Base-by-base conservation (phyloP, 2,113 vertebrate species). In the Butorides virescens region DNA sequence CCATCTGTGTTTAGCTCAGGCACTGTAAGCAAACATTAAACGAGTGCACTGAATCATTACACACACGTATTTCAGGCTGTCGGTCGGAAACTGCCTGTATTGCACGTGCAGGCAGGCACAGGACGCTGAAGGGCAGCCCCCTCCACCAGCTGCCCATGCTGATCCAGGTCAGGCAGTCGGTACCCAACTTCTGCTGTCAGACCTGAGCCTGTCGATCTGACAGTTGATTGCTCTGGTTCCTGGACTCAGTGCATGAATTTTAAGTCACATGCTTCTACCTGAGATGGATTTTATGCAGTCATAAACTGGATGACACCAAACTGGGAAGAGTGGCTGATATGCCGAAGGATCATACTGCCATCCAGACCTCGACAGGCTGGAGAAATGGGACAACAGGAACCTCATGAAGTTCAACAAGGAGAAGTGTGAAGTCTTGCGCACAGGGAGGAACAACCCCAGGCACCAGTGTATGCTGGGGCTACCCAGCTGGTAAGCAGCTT, bases 111-210 rank as follows among this genome's bases (percentile, higher is more conserved):
- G 30, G 70, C 52, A 19, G 19, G 52, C 47, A 49, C 73, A 22
- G 0, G 1, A 7, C 0, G 0, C 4, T 23, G 65, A 85, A 78
- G 66, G 58, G 44, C 52, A 75, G 39, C 36, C 10, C 13, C 20
- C 30, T 72, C 37, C 27, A 46, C 16, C 52, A 46, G 42, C 52
- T 81, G n/a, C 36, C 42, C 61, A n/a, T 5, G 2, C 0, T 5
- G 75, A 47, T 11, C 53, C 0, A 4, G 55, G 42, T 73, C 49
- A 39, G 37, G 66, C 50, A 66, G 19, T 13, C 5, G 11, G 8
- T 16, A 32, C 52, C 26, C 50, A 62, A 4, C 10, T 84, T 87
- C 25, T 37, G 20, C 52, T 68, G 34, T 36, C 10, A 7, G 10
- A 78, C 11, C 34, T n/a, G 10, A 53, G 55, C 36, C 49, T 46